These are phyloP conservation scores for Montipora capricornis DNA, from an alignment of 64 coral and sea anemone species.

Conservation along the genomic window DNA sequence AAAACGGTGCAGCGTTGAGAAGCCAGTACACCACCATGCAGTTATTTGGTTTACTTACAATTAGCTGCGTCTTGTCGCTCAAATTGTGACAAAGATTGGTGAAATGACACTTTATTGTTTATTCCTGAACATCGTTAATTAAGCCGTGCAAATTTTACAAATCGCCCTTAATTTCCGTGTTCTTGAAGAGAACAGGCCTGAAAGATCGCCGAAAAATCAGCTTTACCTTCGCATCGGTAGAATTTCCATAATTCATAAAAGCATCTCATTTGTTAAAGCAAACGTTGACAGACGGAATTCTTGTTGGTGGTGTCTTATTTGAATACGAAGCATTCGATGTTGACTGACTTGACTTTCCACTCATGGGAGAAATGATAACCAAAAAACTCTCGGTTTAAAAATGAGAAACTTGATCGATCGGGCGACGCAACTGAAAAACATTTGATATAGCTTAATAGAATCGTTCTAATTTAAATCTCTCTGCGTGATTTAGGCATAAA, in stretches of 20 bases:
- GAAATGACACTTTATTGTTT: too few relatives aligned
- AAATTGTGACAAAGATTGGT: not conserved
- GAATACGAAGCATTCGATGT: conserved; percentile 21
- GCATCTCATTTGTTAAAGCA: conserved; percentile 28
- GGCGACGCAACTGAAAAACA: too few relatives aligned
- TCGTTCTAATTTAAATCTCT: not conserved
- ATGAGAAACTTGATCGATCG: not conserved
- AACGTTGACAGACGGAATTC: conserved; percentile 34
- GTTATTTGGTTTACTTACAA: too few relatives aligned
- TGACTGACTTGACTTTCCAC: not conserved
- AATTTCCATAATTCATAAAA: conserved; percentile 65
- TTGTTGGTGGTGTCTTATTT: conserved; percentile 41
- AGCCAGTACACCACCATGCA: too few relatives aligned
- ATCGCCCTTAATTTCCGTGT: conserved; percentile 21
- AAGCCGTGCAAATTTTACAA: not conserved
- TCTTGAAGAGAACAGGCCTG: not conserved
- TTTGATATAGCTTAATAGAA: not conserved
- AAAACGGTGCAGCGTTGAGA: too few relatives aligned
- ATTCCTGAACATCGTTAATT: not conserved
- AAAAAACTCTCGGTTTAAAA: not conserved
- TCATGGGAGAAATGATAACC: not conserved
- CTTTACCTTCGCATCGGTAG: not conserved
- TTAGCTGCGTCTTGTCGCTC: too few relatives aligned
- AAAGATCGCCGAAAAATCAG: conserved; percentile 12
- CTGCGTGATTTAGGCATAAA: not conserved